These are phyloP conservation scores for Leptatherina wallacei DNA, from an alignment of 2,797 vertebrate species.

Conservation along the genomic window DNA sequence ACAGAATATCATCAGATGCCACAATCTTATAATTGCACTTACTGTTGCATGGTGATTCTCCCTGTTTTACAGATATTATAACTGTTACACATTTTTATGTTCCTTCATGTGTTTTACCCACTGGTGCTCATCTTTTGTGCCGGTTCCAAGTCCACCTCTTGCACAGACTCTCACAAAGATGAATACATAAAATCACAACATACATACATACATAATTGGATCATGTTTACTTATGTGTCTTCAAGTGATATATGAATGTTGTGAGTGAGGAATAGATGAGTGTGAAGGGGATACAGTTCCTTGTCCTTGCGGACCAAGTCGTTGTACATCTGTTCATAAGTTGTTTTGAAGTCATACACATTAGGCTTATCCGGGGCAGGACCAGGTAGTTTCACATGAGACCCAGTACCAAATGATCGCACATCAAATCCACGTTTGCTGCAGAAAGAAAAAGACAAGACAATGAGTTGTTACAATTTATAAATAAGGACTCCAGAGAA, in stretches of 20 bases:
- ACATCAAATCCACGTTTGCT: conserved; percentile 98
- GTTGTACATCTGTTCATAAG: conserved; percentile 99
- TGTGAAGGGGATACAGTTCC: conserved; percentile 96
- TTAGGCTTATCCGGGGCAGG: conserved; percentile 98
- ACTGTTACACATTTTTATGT: conserved; percentile 30
- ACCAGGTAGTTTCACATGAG: conserved; percentile 97
- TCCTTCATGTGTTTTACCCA: conserved; percentile 45
- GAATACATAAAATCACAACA: background rate
- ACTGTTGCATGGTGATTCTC: conserved; percentile 30
- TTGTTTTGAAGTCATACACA: conserved; percentile 99
- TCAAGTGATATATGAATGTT: conserved; percentile 15
- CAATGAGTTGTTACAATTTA: conserved; percentile 38
- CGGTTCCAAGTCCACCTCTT: conserved; percentile 21
- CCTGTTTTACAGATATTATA: conserved; percentile 19
- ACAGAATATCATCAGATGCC: background rate
- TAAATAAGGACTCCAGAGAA: conserved; percentile 7
- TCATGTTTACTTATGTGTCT: conserved; percentile 34
- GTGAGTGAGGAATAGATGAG: conserved; percentile 34
- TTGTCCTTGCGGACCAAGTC: conserved; percentile 99
- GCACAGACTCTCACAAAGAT: conserved; percentile 13
- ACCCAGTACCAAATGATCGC: conserved; percentile 95
- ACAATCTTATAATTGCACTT: conserved; percentile 32
- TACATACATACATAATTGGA: background rate
- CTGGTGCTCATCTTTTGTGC: conserved; percentile 21
- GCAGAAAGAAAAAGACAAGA: conserved; percentile 69